Evolutionary conservation across 2,797 vertebrate species (phyloP), one percentile per base, ranked within the genome.

Genomic region (Chrysocyon brachyurus): DNA sequence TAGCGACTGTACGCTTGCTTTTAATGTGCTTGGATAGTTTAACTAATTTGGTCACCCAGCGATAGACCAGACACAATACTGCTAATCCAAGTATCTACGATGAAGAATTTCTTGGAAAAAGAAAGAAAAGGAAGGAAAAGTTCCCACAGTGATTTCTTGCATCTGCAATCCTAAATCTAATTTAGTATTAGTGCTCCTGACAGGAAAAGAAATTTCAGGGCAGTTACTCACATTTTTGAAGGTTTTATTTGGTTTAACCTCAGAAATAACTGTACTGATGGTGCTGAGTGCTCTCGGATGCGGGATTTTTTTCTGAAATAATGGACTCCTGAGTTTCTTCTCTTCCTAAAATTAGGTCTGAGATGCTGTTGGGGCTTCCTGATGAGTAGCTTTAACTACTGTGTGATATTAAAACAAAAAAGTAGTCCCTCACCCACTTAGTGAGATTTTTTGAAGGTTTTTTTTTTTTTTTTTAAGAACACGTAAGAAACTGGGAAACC

Each of bases 181-280:
- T 96, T 93, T 94, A 96, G 92, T 98, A 94, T 98, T 98, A 93
- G 68, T 95, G 94, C 85, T 97, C 95, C 95, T 99, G 98, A 98
- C 98, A 98, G 98, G 98, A 97, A 96, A 98, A 98, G 98, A 97
- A 98, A 98, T 98, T 93, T 98, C 90, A 72, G 22, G 89, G 96
- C 97, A 96, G 90, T 98, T 98, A 98, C 98, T 98, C 97, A 98
- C 11, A 92, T 81, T 97, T 92, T 78, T 97, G 97, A 97, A 98
- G 98, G 85, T 98, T 99, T 98, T 98, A 98, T 97, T 98, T 98
- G 97, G 97, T 97, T 98, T 98, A 98, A 98, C 91, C 92, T 98
- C 98, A 96, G 93, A 96, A 97, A 97, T 94, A 97, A 97, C 92
- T 98, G 40, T 97, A 85, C 90, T 97, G 97, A 98, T 96, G 96